Evolutionary conservation across 2,797 vertebrate genomes (phyloP), one percentile per base, ranked within the genome.

Genomic region (Lithobates pipiens): DNA sequence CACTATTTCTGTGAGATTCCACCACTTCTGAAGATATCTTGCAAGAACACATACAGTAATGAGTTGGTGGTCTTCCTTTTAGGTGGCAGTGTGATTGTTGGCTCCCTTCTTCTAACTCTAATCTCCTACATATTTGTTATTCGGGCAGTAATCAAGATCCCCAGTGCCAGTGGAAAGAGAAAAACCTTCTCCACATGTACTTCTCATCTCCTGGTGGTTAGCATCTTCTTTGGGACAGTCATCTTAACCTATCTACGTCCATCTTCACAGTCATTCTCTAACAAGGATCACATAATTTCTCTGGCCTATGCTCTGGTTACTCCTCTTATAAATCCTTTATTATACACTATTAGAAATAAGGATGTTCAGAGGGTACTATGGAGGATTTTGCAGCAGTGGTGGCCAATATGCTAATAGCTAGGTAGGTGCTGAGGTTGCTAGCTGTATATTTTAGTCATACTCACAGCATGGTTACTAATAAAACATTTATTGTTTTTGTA

Each of bases 1-100:
- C 82, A 84, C 61, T 84, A 76, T 9, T 84, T 84, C 57, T 84
- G 82, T 84, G 82, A 84, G 44, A 77, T 84, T 70, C 82, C 82
- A 18, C 32, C n/a, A 27, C 44, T 84, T 70, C 32, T 84, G 8
- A 77, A 84, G 46, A 57, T 84, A 27, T 70, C 82, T 16, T 84
- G 82, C 57, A 84, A 70, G 23, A 65, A 77, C 74, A 84, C 82
- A 1, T 25, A 10, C 50, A 18, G 77, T 3, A 84, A 84, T 65
- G 74, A 84, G 36, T 44, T 84, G 82, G 10, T 84, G 63, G 65
- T 84, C 29, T 84, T 84, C 23, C n/a, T 84, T 77, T 36, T 84
- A n/a, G 82, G 82, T 29, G 82, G 82, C 16, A 34, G 73, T 50
- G 65, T 84, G 29, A 84, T 61, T 70, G 82, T 84, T 21, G 82